These are phyloP conservation scores for Aphyosemion australe DNA, from an alignment of 2,113 vertebrate genomes.

Conservation along the genomic window DNA sequence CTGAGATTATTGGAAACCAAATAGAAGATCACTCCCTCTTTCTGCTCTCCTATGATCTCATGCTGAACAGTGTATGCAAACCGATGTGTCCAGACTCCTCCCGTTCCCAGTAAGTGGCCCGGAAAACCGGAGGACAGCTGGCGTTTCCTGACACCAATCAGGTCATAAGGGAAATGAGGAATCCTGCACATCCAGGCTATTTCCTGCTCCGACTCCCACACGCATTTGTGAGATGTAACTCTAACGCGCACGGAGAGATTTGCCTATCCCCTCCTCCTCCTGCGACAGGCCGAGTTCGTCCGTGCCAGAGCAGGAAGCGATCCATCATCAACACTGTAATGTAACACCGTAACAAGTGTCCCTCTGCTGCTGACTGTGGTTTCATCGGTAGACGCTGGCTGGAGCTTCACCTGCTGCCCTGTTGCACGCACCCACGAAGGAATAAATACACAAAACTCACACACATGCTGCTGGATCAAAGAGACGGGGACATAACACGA, in stretches of 20 bases:
- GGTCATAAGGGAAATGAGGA: constrained; percentile 59
- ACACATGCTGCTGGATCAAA: constrained; percentile 28
- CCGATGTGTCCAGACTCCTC: neutral
- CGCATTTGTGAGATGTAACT: constrained; percentile 14
- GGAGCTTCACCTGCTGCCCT: constrained; percentile 12
- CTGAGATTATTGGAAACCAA: constrained; percentile 17
- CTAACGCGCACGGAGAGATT: neutral
- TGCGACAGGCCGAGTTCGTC: constrained; percentile 9
- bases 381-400: neutral
- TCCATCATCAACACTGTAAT: constrained; percentile 39
- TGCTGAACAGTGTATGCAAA: neutral
- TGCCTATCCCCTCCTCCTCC: constrained; percentile 8
- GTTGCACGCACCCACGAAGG: neutral
- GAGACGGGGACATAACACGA: constrained; percentile 16
- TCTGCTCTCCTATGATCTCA: constrained; percentile 43
- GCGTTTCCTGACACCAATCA: constrained; percentile 44
- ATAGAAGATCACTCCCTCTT: constrained; percentile 41
- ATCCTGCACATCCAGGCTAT: constrained; percentile 68
- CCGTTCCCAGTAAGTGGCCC: constrained; percentile 13
- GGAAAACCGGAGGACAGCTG: constrained; percentile 56
- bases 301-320: constrained; percentile 32
- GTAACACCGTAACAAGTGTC: constrained; percentile 24
- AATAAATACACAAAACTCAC: neutral
- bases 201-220: constrained; percentile 61
- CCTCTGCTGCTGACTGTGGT: constrained; percentile 10